Percentiles rank a stretch among this genome's conserved stretches.
Evolutionary conservation across 2,888 invertebrate species (phyloP).

Genomic region (Calliphora vomitoria): DNA sequence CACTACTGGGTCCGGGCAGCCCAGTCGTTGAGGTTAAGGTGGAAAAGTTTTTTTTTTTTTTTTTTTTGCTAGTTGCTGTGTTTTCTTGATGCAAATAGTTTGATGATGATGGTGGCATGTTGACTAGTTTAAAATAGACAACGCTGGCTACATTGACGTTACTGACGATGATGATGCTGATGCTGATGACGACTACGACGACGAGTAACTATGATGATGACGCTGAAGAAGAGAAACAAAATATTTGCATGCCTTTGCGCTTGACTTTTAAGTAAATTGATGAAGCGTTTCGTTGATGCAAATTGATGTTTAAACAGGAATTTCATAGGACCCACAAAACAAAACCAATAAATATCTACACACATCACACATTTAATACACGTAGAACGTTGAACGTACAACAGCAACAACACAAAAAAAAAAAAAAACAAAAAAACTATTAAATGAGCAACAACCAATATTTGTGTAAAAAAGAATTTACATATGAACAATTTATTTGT

Average conservation of each 20-base stretch:
- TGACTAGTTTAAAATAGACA: slow-evolving; percentile 63
- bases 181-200: slow-evolving; percentile 25
- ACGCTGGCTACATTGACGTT: slow-evolving; percentile 10
- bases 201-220: slow-evolving; percentile 39
- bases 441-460: slow-evolving; percentile 50
- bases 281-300: slow-evolving; percentile 82
- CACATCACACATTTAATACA: slow-evolving; percentile 41
- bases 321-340: slow-evolving; percentile 62
- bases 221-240: slow-evolving; percentile 26
- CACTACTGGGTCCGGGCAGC: slow-evolving; percentile 1
- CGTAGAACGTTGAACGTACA: background rate
- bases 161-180: slow-evolving; percentile 22
- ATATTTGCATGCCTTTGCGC: slow-evolving; percentile 72
- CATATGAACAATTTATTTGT: slow-evolving; percentile 55
- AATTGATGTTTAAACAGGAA: slow-evolving; percentile 79
- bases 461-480: slow-evolving; percentile 33
- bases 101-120: slow-evolving; percentile 42
- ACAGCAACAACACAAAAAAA: slow-evolving; percentile 10
- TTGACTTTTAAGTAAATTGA: slow-evolving; percentile 78
- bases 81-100: slow-evolving; percentile 37
- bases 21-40: slow-evolving; percentile 47
- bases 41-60: slow-evolving; percentile 50
- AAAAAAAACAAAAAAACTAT: slow-evolving; percentile 26
- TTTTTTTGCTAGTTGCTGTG: background rate
- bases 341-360: slow-evolving; percentile 65